These are phyloP conservation scores for Callaeas wilsoni DNA, from an alignment of 2,113 vertebrate species.

Conservation along the genomic window DNA sequence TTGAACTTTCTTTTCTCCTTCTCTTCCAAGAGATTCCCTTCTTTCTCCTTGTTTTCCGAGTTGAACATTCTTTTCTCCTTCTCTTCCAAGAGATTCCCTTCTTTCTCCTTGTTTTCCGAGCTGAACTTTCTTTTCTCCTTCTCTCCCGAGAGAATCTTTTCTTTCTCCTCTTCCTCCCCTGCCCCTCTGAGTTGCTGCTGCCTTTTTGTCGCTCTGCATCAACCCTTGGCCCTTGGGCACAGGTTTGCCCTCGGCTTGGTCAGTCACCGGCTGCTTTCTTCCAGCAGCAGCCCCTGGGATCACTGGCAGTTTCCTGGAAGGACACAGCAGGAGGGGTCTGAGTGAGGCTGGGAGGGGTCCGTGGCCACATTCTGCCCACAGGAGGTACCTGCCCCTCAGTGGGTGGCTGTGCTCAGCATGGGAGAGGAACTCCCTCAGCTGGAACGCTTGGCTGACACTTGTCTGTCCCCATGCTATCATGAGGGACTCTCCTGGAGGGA, in stretches of 20 bases:
- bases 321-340: not conserved
- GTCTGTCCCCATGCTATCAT: not conserved
- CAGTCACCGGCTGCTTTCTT: not conserved
- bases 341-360: not conserved
- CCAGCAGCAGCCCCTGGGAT: not conserved
- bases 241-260: not conserved
- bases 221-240: rapidly evolving
- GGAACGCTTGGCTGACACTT: not conserved
- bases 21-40: not conserved
- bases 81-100: not conserved
- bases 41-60: not conserved
- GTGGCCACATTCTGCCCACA: not conserved
- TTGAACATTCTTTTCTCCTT: too few species aligned
- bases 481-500: not conserved
- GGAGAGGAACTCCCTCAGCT: not conserved
- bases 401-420: not conserved
- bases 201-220: not conserved
- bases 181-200: not conserved
- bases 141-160: not conserved
- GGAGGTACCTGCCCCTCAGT: not conserved
- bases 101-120: not conserved
- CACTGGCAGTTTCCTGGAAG: not conserved
- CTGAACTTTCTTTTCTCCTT: not conserved
- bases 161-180: not conserved
- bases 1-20: not conserved